Conservation (phyloP, 2,888 invertebrate genomes). For the Caenorhabditis sp. region DNA sequence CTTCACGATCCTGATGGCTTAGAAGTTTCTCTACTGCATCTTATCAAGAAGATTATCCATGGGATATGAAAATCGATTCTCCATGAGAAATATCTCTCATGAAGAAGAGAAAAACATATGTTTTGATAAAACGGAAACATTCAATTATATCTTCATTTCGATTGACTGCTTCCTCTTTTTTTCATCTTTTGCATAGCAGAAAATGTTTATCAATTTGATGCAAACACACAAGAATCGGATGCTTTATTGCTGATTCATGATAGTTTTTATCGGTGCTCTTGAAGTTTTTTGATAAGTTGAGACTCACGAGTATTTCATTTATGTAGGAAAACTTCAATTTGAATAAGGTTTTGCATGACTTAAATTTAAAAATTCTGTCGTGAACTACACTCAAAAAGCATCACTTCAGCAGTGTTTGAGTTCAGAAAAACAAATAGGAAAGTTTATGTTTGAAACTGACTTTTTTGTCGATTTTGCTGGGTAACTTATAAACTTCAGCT, state of each 20-base stretch:
- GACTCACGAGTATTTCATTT: no score
- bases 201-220: conserved; percentile 37
- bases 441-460: no score
- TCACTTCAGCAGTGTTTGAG: no score
- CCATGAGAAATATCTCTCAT: background rate
- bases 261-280: background rate
- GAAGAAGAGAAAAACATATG: conserved; percentile 23
- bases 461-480: background rate
- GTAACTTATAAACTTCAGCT: background rate
- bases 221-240: background rate
- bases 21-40: background rate
- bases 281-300: background rate
- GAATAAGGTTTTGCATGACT: no score
- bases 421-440: no score
- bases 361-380: no score
- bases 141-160: conserved; percentile 41
- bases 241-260: conserved; percentile 4
- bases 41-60: background rate
- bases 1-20: no score
- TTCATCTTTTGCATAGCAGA: background rate
- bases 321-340: no score
- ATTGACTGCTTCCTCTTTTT: conserved; percentile 13
- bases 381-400: no score
- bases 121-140: conserved; percentile 54
- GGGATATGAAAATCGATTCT: background rate